phyloP scores from a whole-genome alignment of 2,888 invertebrate genomes.

The Yponomeuta sedellus region DNA sequence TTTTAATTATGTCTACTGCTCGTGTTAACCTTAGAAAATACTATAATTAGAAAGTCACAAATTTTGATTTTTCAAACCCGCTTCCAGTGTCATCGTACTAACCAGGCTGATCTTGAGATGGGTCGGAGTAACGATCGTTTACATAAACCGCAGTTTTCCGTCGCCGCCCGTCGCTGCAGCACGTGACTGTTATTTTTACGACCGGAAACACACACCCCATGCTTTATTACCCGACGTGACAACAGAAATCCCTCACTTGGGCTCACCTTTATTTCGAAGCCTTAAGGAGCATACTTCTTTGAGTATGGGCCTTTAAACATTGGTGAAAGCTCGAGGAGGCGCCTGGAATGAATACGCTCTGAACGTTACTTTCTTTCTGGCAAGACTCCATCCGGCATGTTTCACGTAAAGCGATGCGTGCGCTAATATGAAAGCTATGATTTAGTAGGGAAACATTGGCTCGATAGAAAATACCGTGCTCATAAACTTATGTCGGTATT shows the following conservation, averaged over 20 bases:
- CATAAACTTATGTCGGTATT: no score
- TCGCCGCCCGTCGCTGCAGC: slow-evolving; percentile 21
- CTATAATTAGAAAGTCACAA: no score
- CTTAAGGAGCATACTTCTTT: not conserved
- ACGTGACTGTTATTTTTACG: slow-evolving; percentile 47
- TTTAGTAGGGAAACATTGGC: not conserved
- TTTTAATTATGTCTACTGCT: no score
- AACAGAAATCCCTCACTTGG: not conserved
- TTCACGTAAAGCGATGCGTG: not conserved
- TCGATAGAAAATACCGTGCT: not conserved
- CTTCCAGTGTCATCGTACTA: no score
- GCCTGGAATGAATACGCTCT: slow-evolving; percentile 1
- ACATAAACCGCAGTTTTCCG: slow-evolving; percentile 23
- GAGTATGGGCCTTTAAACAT: not conserved
- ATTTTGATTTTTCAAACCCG: no score
- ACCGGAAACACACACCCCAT: slow-evolving; percentile 34
- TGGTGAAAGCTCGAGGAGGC: not conserved
- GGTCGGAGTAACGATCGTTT: slow-evolving; percentile 18
- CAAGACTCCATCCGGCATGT: slow-evolving; percentile 1
- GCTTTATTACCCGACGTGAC: slow-evolving; percentile 30
- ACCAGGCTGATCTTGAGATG: not conserved
- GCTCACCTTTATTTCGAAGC: not conserved
- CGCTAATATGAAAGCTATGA: slow-evolving; percentile 1
- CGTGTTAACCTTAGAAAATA: no score
- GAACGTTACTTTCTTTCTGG: slow-evolving; percentile 5